Percentiles rank a stretch among this genome's conserved stretches.
These are phyloP conservation scores for Marronus borbonicus DNA, from an alignment of 2,888 invertebrate genomes.

Conservation along the genomic window DNA sequence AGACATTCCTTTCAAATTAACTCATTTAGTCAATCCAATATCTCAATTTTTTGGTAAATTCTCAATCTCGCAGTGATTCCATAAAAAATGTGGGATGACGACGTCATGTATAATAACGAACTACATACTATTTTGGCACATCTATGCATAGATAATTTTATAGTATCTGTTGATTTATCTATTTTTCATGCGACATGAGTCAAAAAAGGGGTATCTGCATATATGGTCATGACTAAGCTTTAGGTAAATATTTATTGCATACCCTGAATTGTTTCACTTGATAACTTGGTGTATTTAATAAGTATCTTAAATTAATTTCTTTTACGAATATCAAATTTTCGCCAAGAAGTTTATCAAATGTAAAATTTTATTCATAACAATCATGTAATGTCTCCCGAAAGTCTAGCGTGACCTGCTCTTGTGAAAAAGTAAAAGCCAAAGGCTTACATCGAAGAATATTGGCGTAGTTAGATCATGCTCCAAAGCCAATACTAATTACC, in stretches of 20 bases:
- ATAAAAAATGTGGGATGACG: not conserved
- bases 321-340: not conserved
- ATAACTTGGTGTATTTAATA: not conserved
- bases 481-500: too few relatives aligned
- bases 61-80: not conserved
- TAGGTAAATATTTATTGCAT: constrained; percentile 17
- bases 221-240: not conserved
- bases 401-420: too few relatives aligned
- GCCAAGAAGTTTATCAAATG: too few relatives aligned
- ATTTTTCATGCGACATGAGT: constrained; percentile 14
- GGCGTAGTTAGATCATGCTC: too few relatives aligned
- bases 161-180: constrained; percentile 20
- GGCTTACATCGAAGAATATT: too few relatives aligned
- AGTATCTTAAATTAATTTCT: not conserved
- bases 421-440: too few relatives aligned
- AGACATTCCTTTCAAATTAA: too few relatives aligned
- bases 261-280: not conserved
- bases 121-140: not conserved
- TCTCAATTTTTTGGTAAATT: not conserved
- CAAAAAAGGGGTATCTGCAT: not conserved
- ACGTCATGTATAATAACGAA: not conserved
- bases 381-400: too few relatives aligned
- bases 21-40: not conserved
- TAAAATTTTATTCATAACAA: too few relatives aligned
- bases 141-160: constrained; percentile 2